Evolutionary conservation across 2,888 invertebrate genomes (phyloP).

Genomic region (Brenthis daphne): DNA sequence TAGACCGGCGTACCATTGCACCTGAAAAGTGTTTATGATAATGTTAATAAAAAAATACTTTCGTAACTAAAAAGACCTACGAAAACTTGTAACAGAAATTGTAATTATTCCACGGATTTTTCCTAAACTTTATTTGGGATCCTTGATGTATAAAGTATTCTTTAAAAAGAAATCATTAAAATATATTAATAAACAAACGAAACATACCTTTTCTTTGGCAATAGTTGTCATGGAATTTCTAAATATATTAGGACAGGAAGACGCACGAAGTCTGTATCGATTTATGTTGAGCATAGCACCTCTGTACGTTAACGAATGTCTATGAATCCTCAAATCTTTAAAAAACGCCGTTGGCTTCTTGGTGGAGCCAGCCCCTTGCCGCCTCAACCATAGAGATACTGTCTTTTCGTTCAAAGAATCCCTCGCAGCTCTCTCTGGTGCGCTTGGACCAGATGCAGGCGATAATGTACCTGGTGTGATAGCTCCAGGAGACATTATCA

Average conservation of each 20-base stretch:
- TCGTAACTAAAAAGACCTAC: too few relatives aligned
- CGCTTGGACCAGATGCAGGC: conserved; percentile 52
- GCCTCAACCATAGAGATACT: conserved; percentile 81
- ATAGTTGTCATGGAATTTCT: conserved; percentile 93
- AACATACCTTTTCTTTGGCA: conserved; percentile 86
- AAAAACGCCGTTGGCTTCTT: conserved; percentile 85
- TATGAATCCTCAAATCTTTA: conserved; percentile 87
- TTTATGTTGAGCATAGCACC: conserved; percentile 94
- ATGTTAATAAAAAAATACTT: neutral
- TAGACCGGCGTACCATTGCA: conserved; percentile 87
- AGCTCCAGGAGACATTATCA: conserved; percentile 57
- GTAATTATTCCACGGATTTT: too few relatives aligned
- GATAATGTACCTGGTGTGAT: conserved; percentile 57
- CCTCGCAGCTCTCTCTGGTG: conserved; percentile 45
- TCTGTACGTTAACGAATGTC: conserved; percentile 90
- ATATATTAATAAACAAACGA: neutral
- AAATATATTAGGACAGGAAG: conserved; percentile 95
- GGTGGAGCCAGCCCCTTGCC: conserved; percentile 69
- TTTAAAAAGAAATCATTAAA: too few relatives aligned
- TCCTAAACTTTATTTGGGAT: too few relatives aligned
- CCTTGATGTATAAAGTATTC: too few relatives aligned
- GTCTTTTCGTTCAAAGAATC: conserved; percentile 67
- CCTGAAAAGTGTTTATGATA: conserved; percentile 52
- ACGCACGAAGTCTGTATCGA: conserved; percentile 89
- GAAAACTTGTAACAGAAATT: too few relatives aligned